Percentiles rank a stretch among this genome's conserved stretches.
phyloP scores from a whole-genome alignment of 1,140 invertebrate genomes.

The Halictus rubicundus region DNA sequence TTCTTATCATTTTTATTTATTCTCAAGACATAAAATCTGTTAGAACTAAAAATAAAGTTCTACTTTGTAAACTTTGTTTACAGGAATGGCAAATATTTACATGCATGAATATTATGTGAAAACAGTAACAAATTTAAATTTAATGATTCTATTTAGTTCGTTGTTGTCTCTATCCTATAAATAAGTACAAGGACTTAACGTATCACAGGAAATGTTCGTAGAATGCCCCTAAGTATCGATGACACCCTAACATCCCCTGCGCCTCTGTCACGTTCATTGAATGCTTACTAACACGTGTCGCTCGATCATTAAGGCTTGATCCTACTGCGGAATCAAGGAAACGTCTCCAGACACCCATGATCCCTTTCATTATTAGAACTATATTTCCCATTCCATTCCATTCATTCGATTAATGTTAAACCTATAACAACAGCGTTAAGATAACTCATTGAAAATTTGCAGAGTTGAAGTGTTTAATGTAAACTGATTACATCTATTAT shows the following conservation, averaged over 20 bases:
- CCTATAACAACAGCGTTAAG: background rate
- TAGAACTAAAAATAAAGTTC: too few relatives aligned
- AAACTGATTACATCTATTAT: background rate
- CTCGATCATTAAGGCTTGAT: constrained; percentile 42
- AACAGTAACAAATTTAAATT: too few relatives aligned
- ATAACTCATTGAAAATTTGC: too few relatives aligned
- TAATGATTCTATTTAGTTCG: background rate
- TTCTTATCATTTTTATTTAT: too few relatives aligned
- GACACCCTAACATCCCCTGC: constrained; percentile 43
- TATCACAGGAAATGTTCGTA: constrained; percentile 41
- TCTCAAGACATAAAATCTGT: too few relatives aligned
- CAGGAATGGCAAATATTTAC: too few relatives aligned
- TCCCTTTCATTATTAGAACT: background rate
- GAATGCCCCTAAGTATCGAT: constrained; percentile 19
- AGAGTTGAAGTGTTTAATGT: too few relatives aligned
- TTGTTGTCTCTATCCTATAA: background rate
- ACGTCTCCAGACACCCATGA: background rate
- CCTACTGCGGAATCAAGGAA: constrained; percentile 4
- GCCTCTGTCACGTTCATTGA: constrained; percentile 45
- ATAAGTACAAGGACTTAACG: background rate
- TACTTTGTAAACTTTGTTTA: too few relatives aligned
- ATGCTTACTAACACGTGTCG: constrained; percentile 49
- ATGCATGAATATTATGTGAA: too few relatives aligned
- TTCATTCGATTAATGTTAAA: background rate
- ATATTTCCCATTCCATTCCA: background rate